Evolutionary conservation across 2,888 invertebrate species (phyloP).

Genomic region (Lampropteryx suffumata): DNA sequence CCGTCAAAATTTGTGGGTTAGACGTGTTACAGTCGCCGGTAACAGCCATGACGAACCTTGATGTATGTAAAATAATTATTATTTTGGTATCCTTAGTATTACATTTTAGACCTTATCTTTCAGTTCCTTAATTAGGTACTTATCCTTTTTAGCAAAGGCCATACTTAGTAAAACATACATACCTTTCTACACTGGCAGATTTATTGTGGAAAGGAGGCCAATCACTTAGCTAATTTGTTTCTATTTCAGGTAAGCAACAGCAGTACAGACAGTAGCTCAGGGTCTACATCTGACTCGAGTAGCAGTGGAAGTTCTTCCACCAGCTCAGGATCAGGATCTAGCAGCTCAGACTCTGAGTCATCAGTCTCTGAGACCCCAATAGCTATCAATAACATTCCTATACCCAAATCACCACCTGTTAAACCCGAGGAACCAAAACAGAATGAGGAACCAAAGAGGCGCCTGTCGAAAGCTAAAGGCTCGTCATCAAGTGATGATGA

Average conservation of each 20-base stretch:
- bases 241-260: constrained; percentile 72
- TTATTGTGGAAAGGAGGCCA: too few relatives aligned
- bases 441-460: constrained; percentile 62
- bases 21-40: constrained; percentile 22
- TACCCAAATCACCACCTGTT: constrained; percentile 59
- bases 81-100: too few relatives aligned
- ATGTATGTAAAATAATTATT: constrained; percentile 42
- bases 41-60: constrained; percentile 58
- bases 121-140: too few relatives aligned
- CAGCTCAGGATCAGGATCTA: constrained; percentile 86
- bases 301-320: constrained; percentile 87
- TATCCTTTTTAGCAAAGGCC: too few relatives aligned
- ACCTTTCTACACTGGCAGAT: too few relatives aligned
- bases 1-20: constrained; percentile 23
- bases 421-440: constrained; percentile 68
- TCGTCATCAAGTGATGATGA: constrained; percentile 86
- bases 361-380: constrained; percentile 76
- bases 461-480: constrained; percentile 67
- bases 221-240: neutral
- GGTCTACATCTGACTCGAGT: constrained; percentile 86
- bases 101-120: too few relatives aligned
- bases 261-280: constrained; percentile 85
- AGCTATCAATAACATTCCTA: constrained; percentile 33
- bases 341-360: constrained; percentile 88
- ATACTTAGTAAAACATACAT: too few relatives aligned